A percentile compares a stretch with the other conserved stretches of the same genome.
phyloP scores from a whole-genome alignment of 2,113 vertebrate species.

The Ceuthmochares aereus region DNA sequence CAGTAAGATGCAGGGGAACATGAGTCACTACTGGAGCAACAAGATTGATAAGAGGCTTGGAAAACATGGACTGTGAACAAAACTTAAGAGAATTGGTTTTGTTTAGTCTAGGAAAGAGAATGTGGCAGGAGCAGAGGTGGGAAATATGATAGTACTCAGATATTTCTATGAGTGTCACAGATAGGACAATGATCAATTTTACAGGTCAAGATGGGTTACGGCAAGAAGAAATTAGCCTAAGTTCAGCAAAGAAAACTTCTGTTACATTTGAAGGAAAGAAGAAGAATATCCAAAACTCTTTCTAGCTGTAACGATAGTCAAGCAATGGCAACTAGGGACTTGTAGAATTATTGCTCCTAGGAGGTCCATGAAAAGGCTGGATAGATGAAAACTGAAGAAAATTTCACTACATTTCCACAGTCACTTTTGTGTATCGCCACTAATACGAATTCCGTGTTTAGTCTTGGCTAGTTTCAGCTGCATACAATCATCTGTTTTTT shows the following conservation, averaged over 20 bases:
- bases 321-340: background rate
- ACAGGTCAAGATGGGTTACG: background rate
- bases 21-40: background rate
- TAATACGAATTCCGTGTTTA: background rate
- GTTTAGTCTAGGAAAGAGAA: conserved; percentile 45
- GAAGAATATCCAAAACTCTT: fast-evolving
- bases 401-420: background rate
- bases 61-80: background rate
- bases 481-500: background rate
- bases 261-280: background rate
- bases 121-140: background rate
- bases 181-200: background rate
- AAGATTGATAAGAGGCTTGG: background rate
- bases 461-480: background rate
- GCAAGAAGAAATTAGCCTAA: background rate
- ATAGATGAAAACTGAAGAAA: background rate
- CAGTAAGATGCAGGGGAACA: background rate
- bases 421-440: no score
- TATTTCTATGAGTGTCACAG: background rate
- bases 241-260: background rate
- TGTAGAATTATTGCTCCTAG: background rate
- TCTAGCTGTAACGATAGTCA: background rate
- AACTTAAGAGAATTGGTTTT: background rate
- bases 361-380: background rate
- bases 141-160: background rate